Evolutionary conservation across 2,113 vertebrate species (phyloP).

Genomic region (Xenopus borealis): DNA sequence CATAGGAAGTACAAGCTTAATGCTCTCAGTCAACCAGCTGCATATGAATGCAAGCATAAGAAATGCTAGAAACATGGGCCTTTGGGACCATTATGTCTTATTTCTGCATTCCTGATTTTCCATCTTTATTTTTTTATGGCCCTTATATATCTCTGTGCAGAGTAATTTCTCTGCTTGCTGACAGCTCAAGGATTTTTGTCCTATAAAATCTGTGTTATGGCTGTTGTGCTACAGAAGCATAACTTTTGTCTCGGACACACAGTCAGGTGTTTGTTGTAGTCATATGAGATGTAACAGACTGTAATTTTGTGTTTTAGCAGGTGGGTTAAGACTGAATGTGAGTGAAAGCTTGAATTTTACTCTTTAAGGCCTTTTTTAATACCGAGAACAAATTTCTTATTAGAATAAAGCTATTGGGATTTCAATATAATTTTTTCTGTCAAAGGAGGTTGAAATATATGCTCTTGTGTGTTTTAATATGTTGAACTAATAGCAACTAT

Average conservation of each 20-base stretch:
- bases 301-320: slow-evolving; percentile 35
- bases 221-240: slow-evolving; percentile 41
- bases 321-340: slow-evolving; percentile 21
- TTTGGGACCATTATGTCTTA: slow-evolving; percentile 43
- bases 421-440: no score
- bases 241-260: slow-evolving; percentile 31
- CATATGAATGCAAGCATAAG: slow-evolving; percentile 30
- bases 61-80: slow-evolving; percentile 18
- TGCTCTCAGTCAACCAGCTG: slow-evolving; percentile 45
- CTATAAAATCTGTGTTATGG: slow-evolving; percentile 40
- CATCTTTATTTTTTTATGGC: slow-evolving; percentile 33
- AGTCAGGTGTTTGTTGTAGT: slow-evolving; percentile 37
- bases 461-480: no score
- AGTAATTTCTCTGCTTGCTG: slow-evolving; percentile 32
- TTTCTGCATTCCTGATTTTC: slow-evolving; percentile 36
- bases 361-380: neutral
- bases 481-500: no score
- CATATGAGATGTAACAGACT: slow-evolving; percentile 24
- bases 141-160: slow-evolving; percentile 28
- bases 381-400: no score
- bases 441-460: no score
- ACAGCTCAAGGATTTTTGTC: slow-evolving; percentile 41
- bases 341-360: neutral
- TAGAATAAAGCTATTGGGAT: no score
- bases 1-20: slow-evolving; percentile 46